Base-by-base conservation (phyloP, 2,888 invertebrate genomes). In the Lasioglossum leucozonium region DNA sequence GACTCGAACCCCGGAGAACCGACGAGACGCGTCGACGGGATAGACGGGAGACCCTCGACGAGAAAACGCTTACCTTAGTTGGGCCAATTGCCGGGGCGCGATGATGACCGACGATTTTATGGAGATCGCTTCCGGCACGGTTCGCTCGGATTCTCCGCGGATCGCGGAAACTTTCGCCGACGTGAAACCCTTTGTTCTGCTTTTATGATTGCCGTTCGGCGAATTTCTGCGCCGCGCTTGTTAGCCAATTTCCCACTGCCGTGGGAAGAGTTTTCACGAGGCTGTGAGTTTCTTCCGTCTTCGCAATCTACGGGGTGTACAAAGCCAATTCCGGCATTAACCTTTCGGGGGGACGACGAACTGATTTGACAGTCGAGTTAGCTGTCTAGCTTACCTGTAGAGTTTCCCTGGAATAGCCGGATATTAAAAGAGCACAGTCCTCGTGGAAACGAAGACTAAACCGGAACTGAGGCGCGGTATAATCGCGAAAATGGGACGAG, bases 61-160 rank as follows among this genome's bases (percentile, higher is more conserved):
- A 67, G 18, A 65, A 69, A 78, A 69, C 82, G 73, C 78, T 86
- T 72, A 72, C 86, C 34, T 30, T 86, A 86, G 86, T 86, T 86
- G 86, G 76, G 81, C 86, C 75, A 86, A 72, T 86, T 79, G 37
- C 37, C 76, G 76, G 44, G n/a, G n/a, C n/a, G n/a, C 8, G 47
- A 51, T 44, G 62, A 62, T 30, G 30, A 62, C 62, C 26, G 51
- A 8, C 51, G 69, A 69, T 69, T 69, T 40, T 40, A 37, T n/a
- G 67, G 37, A 37, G 67, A 67, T 37, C 34, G 11, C 10, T 67
- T 37, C 30, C 34, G 65, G 4, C 11, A 10, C 69, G 69, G 37
- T 40, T n/a, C 37, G 13, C 40, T 37, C 40, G 37, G 40, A 67
- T 67, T 67, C 65, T 22, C 22, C n/a, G n/a, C n/a, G 51, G 18